Base-by-base conservation (phyloP, 2,888 invertebrate species). In the Sipha maydis region DNA sequence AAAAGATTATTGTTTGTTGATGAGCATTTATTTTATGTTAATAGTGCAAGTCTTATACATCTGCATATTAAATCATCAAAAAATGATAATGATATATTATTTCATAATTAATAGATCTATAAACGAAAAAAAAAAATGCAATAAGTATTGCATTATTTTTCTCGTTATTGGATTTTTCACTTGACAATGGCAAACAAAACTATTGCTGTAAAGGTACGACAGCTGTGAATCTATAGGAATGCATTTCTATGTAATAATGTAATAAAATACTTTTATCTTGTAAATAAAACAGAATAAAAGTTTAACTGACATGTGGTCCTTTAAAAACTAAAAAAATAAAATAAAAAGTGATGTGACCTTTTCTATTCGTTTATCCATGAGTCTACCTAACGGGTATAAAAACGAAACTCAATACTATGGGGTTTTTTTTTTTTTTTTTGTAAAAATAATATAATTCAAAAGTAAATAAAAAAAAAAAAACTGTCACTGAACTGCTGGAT, bases 301-400 rank as follows among this genome's bases (percentile, higher is more conserved):
- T 75, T 56, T 83, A 75, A 75, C 34, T 31, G 38, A 56, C 73
- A 56, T 75, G 83, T n/a, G 73, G 73, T 83, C 56, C 73, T 83
- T 54, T 75, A 75, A 83, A 61, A 83, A 54, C 11, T 67, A 4
- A 73, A 54, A 73, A 83, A 48, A 61, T 34, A 83, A 75, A 75
- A 83, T 31, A 34, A 73, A 83, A 78, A 73, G 25, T 71, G 31
- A 71, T 31, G 75, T 83, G 73, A 83, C 83, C 83, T 83, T 56
- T 75, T 75, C 75, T 28, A 56, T 83, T 83, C 75, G 73, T 83
- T 75, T 75, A 75, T 75, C 56, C 75, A 38, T 21, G 54, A 34
- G 73, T 75, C 73, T 75, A 73, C 31, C 73, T 75, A 56, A 83
- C 73, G 75, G 34, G 75, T 83, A 38, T 83, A 83, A 83, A 83